These are phyloP conservation scores for Pimephales promelas DNA, from an alignment of 2,113 vertebrate species.

Conservation along the genomic window DNA sequence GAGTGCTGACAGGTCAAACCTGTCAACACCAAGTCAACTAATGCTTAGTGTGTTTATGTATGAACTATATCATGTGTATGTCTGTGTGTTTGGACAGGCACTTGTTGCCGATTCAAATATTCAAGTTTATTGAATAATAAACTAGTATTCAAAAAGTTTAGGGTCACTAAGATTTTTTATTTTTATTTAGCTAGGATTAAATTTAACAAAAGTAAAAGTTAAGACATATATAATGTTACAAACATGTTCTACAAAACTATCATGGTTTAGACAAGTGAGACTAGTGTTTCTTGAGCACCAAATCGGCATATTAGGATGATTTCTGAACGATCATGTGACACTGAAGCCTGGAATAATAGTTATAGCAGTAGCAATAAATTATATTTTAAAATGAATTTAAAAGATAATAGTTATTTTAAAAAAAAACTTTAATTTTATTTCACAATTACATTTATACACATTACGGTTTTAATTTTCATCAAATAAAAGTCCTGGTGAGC, in stretches of 20 bases:
- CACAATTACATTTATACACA: too few species aligned
- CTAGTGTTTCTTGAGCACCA: background rate
- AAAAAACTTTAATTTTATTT: too few species aligned
- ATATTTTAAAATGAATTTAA: too few species aligned
- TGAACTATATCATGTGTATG: background rate
- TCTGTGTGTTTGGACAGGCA: constrained; percentile 33
- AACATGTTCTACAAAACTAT: too few species aligned
- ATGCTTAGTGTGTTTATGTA: constrained; percentile 45
- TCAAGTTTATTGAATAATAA: background rate
- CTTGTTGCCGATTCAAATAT: background rate
- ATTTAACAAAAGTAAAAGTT: too few species aligned
- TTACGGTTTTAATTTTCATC: too few species aligned
- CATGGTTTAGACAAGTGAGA: background rate
- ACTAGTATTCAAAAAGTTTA: background rate
- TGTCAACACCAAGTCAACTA: constrained; percentile 34
- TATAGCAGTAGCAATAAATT: too few species aligned
- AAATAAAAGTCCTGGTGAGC: background rate
- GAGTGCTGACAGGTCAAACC: constrained; percentile 21
- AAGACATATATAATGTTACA: background rate
- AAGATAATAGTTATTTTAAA: too few species aligned
- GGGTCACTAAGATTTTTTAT: too few species aligned
- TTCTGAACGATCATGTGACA: background rate
- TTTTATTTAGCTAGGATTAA: too few species aligned
- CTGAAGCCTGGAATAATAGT: background rate
- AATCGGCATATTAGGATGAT: background rate